Base-by-base conservation (phyloP, 2,797 vertebrate species). In the Cynopterus sphinx region DNA sequence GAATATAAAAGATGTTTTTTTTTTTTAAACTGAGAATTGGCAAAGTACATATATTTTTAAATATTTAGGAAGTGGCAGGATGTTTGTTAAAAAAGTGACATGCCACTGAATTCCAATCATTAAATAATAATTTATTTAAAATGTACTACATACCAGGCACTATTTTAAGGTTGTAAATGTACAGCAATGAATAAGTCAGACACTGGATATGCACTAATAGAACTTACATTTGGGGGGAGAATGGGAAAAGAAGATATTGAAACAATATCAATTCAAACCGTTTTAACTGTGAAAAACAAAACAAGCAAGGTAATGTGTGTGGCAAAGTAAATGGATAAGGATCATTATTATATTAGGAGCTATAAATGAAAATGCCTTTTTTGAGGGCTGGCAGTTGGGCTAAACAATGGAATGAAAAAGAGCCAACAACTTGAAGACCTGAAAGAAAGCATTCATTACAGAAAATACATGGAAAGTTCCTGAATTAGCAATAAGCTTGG, bases 121-220 rank as follows among this genome's bases (percentile, higher is more conserved):
- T 90, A 41, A 91, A 71, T 28, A 67, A 65, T 61, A 77, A 92
- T 41, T 87, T 67, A 95, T 74, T 90, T 92, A 90, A 65, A 79
- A 51, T 36, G 78, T 31, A 79, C 21, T 61, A 24, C 28, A 43
- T 17, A 41, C 4, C 46, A 79, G 57, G 36, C n/a, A 91, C 21
- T 83, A 24, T 36, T 79, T n/a, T 74, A 70, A 68, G 22, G n/a
- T 46, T 53, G 12, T 63, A 70, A 21, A 9, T 43, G 55, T 5
- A 90, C 2, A 41, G n/a, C 5, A 65, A 83, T 24, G 2, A 70
- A 4, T 55, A 68, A 78, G 39, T 75, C 33, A 84, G 21, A 71
- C n/a, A 59, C 6, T 15, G 28, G 49, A 61, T 3, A 59, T n/a
- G 16, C 13, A 65, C 36, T 49, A 70, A 65, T 0, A 86, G 59